These are phyloP conservation scores for Entomobrya multifasciata DNA, from an alignment of 2,888 invertebrate genomes.

Conservation along the genomic window DNA sequence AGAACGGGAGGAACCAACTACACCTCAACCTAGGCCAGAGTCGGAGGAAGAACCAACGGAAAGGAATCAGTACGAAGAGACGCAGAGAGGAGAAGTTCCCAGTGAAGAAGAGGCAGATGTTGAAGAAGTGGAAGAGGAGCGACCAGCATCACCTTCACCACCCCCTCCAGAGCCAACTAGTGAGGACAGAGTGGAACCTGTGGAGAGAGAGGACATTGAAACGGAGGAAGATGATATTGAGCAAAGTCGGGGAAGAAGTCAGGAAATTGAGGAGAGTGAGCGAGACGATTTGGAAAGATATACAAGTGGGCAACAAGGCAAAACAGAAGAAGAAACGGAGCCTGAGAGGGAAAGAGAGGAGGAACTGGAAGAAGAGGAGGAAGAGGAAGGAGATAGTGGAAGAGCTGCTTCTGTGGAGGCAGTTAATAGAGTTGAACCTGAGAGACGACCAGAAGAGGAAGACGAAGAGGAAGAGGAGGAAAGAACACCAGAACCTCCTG, in stretches of 20 bases:
- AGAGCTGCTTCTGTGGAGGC: conserved; percentile 5
- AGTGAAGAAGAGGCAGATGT: conserved; percentile 42
- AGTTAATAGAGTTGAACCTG: conserved; percentile 40
- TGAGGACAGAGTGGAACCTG: conserved; percentile 3
- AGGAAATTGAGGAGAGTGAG: conserved; percentile 76
- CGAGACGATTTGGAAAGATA: conserved; percentile 77
- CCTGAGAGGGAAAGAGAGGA: conserved; percentile 49
- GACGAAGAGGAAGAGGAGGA: conserved; percentile 62
- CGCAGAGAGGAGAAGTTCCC: background rate
- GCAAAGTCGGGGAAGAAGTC: conserved; percentile 23
- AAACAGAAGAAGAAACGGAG: conserved; percentile 41
- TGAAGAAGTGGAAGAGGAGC: conserved; percentile 55
- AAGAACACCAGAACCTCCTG: conserved; percentile 1
- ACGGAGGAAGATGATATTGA: conserved; percentile 60
- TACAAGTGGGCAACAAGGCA: conserved; percentile 29
- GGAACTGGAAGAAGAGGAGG: conserved; percentile 7
- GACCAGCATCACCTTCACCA: background rate
- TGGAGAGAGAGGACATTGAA: background rate
- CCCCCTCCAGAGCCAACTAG: background rate
- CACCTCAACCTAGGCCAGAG: background rate
- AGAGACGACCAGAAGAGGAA: background rate
- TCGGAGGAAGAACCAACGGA: conserved; percentile 16
- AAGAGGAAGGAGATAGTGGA: background rate
- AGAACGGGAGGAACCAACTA: conserved; percentile 32
- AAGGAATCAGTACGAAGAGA: conserved; percentile 48